Base-by-base conservation (phyloP, 1,140 invertebrate genomes). In the Drosophila lowei region DNA sequence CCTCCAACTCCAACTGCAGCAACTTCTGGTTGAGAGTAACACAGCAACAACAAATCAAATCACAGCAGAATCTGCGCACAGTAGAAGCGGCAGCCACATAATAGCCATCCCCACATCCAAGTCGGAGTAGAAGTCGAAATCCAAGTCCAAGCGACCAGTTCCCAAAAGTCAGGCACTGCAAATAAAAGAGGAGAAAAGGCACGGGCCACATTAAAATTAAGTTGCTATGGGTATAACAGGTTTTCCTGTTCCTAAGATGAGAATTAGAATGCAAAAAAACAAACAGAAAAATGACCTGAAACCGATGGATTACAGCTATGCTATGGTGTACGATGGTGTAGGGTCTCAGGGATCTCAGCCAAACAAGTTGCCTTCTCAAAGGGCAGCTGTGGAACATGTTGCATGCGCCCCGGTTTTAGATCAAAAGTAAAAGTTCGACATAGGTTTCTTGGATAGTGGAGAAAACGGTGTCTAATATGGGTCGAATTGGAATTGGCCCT, bases 181-280 rank as follows among this genome's bases (percentile, higher is more conserved):
- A 86, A 70, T 66, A 65, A 55, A 47, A 52, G 46, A 49, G 53
- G 34, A 67, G 49, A 62, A 71, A 68, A 84, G 62, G 63, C 75
- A 84, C 44, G 75, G 64, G 50, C 49, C 65, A 28, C 43, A 79
- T 72, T 63, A 75, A 64, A 85, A 79, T 85, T 79, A 85, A 84
- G 66, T 65, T 85, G 71, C 75, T 25, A 54, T 54, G 64, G 6
- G 23, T 28, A 64, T 28, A 65, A 65, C 60, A 50, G 63, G 63
- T 64, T 65, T 57, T 34, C 59, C 49, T 57, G 53, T 50, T 57
- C 30, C 50, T 34, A 54, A 53, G 55, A 47, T 21, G 55, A 47
- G 55, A 60, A 58, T 62, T 78, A 75, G 55, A 71, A 60, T 73
- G 67, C 46, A 52, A 28, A 15, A 21, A 15, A 47, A 42, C 42